These are phyloP conservation scores for Macrotrachela quadricornifera DNA, from an alignment of 1,140 invertebrate species.

Conservation along the genomic window DNA sequence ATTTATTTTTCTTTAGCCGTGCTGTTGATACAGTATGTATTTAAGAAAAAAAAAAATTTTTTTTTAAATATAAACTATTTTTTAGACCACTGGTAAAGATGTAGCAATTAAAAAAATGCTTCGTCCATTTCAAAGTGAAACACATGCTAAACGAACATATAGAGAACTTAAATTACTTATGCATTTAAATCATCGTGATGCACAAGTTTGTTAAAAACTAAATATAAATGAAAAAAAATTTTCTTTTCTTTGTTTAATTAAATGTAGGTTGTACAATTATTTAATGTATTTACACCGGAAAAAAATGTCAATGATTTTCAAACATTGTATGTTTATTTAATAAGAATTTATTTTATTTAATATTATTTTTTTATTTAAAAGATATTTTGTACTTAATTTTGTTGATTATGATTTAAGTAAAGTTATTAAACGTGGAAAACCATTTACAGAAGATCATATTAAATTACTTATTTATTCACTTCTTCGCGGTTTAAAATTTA, in stretches of 20 bases:
- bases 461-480: slow-evolving; percentile 98
- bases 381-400: slow-evolving; percentile 80
- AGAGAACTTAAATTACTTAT: slow-evolving; percentile 32
- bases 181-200: slow-evolving; percentile 37
- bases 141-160: slow-evolving; percentile 34
- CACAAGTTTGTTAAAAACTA: no score
- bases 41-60: no score
- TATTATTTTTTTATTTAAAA: slow-evolving; percentile 18
- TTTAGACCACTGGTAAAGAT: slow-evolving; percentile 39
- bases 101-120: slow-evolving; percentile 37
- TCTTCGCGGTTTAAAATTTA: slow-evolving; percentile 79
- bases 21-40: no score
- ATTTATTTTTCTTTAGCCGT: no score
- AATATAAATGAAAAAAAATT: no score
- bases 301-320: slow-evolving; percentile 53
- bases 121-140: slow-evolving; percentile 31
- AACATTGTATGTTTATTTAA: no score
- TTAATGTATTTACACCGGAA: slow-evolving; percentile 72
- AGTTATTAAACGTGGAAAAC: slow-evolving; percentile 90
- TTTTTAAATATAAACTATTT: slow-evolving; percentile 40
- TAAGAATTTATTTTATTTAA: no score
- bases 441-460: slow-evolving; percentile 87
- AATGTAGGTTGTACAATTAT: slow-evolving; percentile 75
- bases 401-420: slow-evolving; percentile 98
- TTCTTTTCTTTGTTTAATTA: slow-evolving; percentile 99